phyloP scores from a whole-genome alignment of 2,113 vertebrate species.

The Catharus minimus region DNA sequence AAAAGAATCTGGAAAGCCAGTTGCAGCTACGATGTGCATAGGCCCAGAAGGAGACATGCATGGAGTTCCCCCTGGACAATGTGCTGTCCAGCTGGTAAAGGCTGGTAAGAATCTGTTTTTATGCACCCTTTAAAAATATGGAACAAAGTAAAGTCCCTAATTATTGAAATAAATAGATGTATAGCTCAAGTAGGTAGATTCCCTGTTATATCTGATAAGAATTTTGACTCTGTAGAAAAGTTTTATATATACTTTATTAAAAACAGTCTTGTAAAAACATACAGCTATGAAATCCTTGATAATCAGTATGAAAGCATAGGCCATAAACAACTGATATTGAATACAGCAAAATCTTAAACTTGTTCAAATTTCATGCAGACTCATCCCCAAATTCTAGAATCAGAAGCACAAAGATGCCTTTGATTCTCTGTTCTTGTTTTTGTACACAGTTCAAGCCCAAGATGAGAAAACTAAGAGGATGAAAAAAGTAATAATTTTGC shows the following conservation, averaged over 20 bases:
- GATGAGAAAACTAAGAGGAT: not conserved
- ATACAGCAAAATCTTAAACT: not conserved
- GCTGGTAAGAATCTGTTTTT: constrained; percentile 79
- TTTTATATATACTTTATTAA: not conserved
- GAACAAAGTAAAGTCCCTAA: not conserved
- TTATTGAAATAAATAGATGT: not conserved
- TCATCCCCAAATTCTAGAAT: not conserved
- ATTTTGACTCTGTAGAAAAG: not conserved
- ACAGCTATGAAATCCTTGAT: not conserved
- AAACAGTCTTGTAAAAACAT: not conserved
- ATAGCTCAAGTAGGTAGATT: not conserved
- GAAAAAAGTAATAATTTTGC: not conserved
- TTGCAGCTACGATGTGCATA: constrained; percentile 90
- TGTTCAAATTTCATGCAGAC: not conserved
- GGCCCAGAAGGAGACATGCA: constrained; percentile 94
- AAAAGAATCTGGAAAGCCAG: constrained; percentile 86
- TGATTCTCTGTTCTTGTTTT: not conserved
- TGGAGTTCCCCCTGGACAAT: constrained; percentile 86
- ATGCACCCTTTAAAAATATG: not conserved
- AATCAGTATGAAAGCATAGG: not conserved
- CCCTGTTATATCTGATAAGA: not conserved
- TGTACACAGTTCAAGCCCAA: not conserved
- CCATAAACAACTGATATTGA: not conserved
- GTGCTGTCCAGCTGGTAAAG: constrained; percentile 87
- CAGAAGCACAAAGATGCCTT: not conserved